Evolutionary conservation across 2,113 vertebrate genomes (phyloP), one percentile per base, ranked within the genome.

Genomic region (Reinhardtius hippoglossoides): DNA sequence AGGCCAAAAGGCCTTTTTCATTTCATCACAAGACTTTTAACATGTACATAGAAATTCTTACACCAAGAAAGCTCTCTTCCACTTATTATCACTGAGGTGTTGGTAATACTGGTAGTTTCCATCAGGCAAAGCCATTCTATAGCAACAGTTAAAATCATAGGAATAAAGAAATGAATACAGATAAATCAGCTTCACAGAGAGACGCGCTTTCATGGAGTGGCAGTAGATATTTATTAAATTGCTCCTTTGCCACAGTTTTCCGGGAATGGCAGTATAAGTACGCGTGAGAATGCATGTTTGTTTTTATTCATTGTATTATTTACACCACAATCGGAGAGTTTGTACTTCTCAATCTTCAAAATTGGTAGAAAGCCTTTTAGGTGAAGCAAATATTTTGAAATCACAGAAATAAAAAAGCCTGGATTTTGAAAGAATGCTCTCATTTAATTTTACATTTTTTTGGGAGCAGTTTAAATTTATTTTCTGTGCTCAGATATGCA

Each of bases 1-100:
- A 90, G 14, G 57, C 80, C 88, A 81, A 87, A 85, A 71, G 75
- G 68, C 73, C 73, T 74, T 80, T 71, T 82, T 87, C 60, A 81
- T 87, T 90, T 89, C 73, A 91, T 87, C 84, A 92, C 91, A 89
- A 89, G 81, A 91, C 87, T 85, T 90, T 71, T 50, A 90, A 90
- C 86, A 91, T 83, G 74, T 91, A 91, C 90, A 92, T 68, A 85
- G 42, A 87, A 86, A 83, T 71, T 86, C 74, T 80, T 83, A 89
- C 76, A 87, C 52, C 42, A 67, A 83, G 71, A 87, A 81, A 72
- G 44, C 69, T 81, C 59, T 79, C 73, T 77, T 50, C 48, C 46
- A 50, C 46, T 50, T 50, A n/a, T 57, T 23, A 40, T 78, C 71
- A 74, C 81, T 56, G 56, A 75, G 31, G 31, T 75, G 55, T 72